phyloP scores from a whole-genome alignment of 2,797 vertebrate genomes.

The Masticophis lateralis region DNA sequence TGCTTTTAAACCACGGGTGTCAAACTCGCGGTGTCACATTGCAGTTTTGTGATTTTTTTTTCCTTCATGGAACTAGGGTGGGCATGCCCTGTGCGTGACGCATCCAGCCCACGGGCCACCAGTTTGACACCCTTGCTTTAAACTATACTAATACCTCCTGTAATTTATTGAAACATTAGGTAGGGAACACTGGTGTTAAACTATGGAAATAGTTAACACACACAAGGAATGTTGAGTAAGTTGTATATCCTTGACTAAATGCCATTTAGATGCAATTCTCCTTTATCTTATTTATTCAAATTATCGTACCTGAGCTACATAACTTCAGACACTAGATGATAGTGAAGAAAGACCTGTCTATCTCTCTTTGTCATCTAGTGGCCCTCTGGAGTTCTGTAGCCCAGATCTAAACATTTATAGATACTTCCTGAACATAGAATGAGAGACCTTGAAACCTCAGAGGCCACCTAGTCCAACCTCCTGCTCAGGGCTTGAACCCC shows the following conservation, averaged over 20 bases:
- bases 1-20: not conserved
- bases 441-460: not conserved
- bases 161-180: not conserved
- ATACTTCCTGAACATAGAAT: not conserved
- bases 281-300: not conserved
- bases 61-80: no score
- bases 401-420: not conserved
- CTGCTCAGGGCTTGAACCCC: not conserved
- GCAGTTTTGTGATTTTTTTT: no score
- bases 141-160: not conserved
- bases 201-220: not conserved
- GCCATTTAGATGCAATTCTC: not conserved
- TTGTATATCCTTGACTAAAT: not conserved
- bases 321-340: not conserved
- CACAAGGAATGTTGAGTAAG: not conserved
- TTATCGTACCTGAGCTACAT: not conserved
- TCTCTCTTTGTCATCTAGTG: not conserved
- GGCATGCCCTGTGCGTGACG: no score
- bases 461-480: not conserved
- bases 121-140: no score
- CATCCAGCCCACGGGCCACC: no score
- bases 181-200: not conserved
- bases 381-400: not conserved
- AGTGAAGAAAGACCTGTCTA: not conserved
- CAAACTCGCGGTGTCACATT: fast-evolving